phyloP scores from a whole-genome alignment of 2,888 invertebrate genomes.

The Sarcophaga variegata region DNA sequence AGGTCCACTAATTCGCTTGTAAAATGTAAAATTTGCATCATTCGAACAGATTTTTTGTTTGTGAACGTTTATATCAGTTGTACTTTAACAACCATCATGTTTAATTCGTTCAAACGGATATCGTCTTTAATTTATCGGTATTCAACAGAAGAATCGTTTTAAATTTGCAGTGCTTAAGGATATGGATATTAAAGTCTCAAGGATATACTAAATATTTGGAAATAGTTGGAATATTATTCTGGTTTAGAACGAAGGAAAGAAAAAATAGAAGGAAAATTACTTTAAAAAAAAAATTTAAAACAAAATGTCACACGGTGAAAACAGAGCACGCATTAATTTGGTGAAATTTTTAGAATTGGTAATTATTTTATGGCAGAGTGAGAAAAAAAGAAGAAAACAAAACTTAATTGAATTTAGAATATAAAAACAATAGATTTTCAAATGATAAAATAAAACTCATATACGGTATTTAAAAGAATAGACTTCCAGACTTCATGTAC shows the following conservation, averaged over 20 bases:
- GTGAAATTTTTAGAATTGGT: conserved; percentile 82
- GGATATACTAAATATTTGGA: conserved; percentile 6
- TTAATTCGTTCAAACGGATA: conserved; percentile 61
- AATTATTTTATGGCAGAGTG: conserved; percentile 62
- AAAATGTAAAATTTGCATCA: conserved; percentile 59
- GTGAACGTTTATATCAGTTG: conserved; percentile 61
- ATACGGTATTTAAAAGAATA: too few relatives aligned
- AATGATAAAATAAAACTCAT: too few relatives aligned
- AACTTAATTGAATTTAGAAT: background rate
- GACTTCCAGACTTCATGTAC: too few relatives aligned
- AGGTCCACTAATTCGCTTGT: conserved; percentile 47
- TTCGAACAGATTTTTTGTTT: conserved; percentile 46
- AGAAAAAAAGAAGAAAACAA: background rate
- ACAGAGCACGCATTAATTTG: conserved; percentile 79
- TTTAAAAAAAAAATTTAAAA: conserved; percentile 19
- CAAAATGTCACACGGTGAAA: conserved; percentile 80
- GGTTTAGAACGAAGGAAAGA: background rate
- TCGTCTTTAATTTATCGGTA: conserved; percentile 49
- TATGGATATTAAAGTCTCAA: conserved; percentile 58
- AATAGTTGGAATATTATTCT: conserved; percentile 35
- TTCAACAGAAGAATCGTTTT: conserved; percentile 27
- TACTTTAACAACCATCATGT: conserved; percentile 67
- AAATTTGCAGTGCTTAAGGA: conserved; percentile 39
- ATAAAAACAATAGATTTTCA: too few relatives aligned
- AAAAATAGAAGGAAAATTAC: conserved; percentile 1